These are phyloP conservation scores for Brachyhypopomus gauderio DNA, from an alignment of 2,113 vertebrate genomes.

Conservation along the genomic window DNA sequence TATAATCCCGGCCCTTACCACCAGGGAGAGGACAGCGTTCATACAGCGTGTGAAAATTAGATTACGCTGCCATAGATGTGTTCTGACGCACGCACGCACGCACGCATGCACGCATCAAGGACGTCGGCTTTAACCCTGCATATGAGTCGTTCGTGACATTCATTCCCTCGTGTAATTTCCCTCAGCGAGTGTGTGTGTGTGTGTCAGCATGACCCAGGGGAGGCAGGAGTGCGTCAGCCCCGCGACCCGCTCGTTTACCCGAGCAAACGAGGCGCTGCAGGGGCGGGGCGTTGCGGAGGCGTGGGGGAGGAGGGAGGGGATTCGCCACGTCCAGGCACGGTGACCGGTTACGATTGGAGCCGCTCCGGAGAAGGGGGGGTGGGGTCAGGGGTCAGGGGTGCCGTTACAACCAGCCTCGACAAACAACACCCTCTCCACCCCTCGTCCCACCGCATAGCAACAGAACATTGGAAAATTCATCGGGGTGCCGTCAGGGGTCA, in stretches of 20 bases:
- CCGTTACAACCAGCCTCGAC: neutral
- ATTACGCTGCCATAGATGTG: slow-evolving; percentile 44
- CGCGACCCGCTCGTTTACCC: too few species aligned
- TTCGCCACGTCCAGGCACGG: too few species aligned
- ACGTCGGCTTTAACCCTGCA: neutral
- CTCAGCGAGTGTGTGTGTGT: neutral
- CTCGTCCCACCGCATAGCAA: neutral
- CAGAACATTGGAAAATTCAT: neutral
- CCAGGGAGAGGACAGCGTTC: slow-evolving; percentile 25
- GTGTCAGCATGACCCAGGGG: slow-evolving; percentile 13
- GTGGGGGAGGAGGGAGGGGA: too few species aligned
- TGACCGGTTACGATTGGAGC: slow-evolving; percentile 16
- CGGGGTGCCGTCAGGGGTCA: neutral
- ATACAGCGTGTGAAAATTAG: slow-evolving; percentile 48
- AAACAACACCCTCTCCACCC: too few species aligned
- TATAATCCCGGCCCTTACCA: slow-evolving; percentile 3
- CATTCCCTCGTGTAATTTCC: slow-evolving; percentile 1
- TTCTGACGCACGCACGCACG: slow-evolving; percentile 21
- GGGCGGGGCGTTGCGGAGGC: too few species aligned
- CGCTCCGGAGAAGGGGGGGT: neutral
- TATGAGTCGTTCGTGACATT: neutral
- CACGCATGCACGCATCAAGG: slow-evolving; percentile 26
- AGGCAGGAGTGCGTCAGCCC: neutral
- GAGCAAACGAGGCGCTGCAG: too few species aligned
- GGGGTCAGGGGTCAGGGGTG: too few species aligned